Evolutionary conservation across 1,140 invertebrate species (phyloP).

Genomic region (Dendroctonus valens): DNA sequence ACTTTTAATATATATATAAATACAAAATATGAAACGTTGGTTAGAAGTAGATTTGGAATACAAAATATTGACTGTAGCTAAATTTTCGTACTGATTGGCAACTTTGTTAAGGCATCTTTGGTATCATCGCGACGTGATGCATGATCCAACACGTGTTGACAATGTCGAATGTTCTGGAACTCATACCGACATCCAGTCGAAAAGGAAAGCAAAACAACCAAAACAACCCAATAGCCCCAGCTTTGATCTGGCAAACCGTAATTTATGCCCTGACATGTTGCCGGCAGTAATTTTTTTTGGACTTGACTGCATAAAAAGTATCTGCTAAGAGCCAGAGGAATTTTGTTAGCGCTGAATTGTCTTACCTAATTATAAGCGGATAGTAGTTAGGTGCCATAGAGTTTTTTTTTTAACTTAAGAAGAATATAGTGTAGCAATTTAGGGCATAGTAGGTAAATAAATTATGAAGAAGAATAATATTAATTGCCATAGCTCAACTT

Average conservation of each 20-base stretch:
- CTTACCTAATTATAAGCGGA: constrained; percentile 5
- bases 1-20: no score
- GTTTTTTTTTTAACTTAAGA: no score
- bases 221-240: constrained; percentile 29
- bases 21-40: no score
- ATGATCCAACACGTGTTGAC: constrained; percentile 49
- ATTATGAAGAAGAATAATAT: no score
- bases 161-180: constrained; percentile 31
- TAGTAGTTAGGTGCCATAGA: no score
- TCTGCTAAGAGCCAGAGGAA: neutral
- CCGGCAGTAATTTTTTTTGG: constrained; percentile 12
- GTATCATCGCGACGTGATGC: constrained; percentile 35
- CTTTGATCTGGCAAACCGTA: constrained; percentile 44
- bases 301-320: neutral
- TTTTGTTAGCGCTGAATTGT: constrained; percentile 3
- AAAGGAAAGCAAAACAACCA: constrained; percentile 29
- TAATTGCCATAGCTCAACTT: no score
- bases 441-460: no score
- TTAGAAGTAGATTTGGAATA: no score
- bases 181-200: constrained; percentile 30
- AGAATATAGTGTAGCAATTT: no score
- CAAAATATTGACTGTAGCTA: no score
- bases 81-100: no score
- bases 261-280: constrained; percentile 42
- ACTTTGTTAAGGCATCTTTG: no score